Percentiles rank a stretch among this genome's conserved stretches.
phyloP scores from a whole-genome alignment of 2,888 invertebrate species.

The Diogma glabrata region DNA sequence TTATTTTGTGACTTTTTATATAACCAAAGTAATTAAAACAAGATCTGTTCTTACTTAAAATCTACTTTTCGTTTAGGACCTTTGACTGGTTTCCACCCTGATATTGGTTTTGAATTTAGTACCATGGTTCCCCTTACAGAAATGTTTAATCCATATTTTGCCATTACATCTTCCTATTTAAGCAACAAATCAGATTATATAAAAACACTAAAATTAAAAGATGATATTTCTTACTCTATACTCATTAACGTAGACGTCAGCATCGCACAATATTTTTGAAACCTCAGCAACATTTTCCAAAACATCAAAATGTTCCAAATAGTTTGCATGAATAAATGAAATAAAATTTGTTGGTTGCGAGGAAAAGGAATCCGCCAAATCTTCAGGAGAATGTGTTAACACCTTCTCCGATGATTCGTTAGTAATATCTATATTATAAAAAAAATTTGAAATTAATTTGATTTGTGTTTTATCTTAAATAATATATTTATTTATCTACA shows the following conservation, averaged over 20 bases:
- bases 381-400: slow-evolving; percentile 50
- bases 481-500: slow-evolving; percentile 31
- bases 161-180: slow-evolving; percentile 21
- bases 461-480: no score
- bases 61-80: slow-evolving; percentile 34
- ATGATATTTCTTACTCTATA: slow-evolving; percentile 35
- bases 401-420: slow-evolving; percentile 26
- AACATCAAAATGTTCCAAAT: slow-evolving; percentile 55
- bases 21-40: no score
- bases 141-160: slow-evolving; percentile 46
- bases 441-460: no score
- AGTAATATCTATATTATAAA: slow-evolving; percentile 19
- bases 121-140: slow-evolving; percentile 60
- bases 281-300: slow-evolving; percentile 51
- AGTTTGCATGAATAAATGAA: slow-evolving; percentile 62
- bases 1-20: no score
- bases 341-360: slow-evolving; percentile 54
- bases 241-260: slow-evolving; percentile 58
- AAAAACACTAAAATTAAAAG: background rate
- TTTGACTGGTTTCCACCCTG: slow-evolving; percentile 63
- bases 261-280: slow-evolving; percentile 53
- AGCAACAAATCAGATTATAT: no score
- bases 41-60: no score
- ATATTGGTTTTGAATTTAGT: slow-evolving; percentile 51
- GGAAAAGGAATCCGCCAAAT: slow-evolving; percentile 53